Percentiles rank a stretch among this genome's conserved stretches.
Evolutionary conservation across 2,797 vertebrate species (phyloP).

Genomic region (Sebastes steindachneri): DNA sequence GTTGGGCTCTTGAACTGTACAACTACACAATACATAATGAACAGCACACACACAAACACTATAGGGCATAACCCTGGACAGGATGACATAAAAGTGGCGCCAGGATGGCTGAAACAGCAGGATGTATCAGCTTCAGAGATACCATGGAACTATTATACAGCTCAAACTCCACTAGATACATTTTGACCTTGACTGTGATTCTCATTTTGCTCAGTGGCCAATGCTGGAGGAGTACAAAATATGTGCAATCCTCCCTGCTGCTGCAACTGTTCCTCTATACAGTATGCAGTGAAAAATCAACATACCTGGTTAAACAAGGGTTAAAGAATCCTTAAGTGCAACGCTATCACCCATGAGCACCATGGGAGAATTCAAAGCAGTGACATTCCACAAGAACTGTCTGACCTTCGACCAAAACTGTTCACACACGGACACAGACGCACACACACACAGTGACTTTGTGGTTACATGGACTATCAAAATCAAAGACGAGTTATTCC

Average conservation of each 20-base stretch:
- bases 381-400: conserved; percentile 32
- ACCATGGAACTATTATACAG: not conserved
- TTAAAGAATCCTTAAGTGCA: conserved; percentile 22
- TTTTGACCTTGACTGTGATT: not conserved
- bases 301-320: not conserved
- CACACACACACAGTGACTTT: conserved; percentile 22
- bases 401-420: conserved; percentile 40
- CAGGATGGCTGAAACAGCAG: not conserved
- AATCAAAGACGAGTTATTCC: conserved; percentile 74
- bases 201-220: not conserved
- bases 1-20: not conserved
- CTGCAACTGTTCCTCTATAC: not conserved
- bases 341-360: conserved; percentile 6
- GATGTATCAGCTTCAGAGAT: not conserved
- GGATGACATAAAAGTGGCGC: not conserved
- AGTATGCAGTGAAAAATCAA: not conserved
- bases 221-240: not conserved
- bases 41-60: not conserved
- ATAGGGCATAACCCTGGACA: not conserved
- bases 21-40: not conserved
- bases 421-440: conserved; percentile 6
- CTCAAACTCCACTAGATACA: not conserved
- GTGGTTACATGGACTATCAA: conserved; percentile 28
- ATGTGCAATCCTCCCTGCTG: not conserved
- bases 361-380: conserved; percentile 44